These are phyloP conservation scores for Rambutsinella grinnellia DNA, from an alignment of 2,888 invertebrate genomes.

Conservation along the genomic window DNA sequence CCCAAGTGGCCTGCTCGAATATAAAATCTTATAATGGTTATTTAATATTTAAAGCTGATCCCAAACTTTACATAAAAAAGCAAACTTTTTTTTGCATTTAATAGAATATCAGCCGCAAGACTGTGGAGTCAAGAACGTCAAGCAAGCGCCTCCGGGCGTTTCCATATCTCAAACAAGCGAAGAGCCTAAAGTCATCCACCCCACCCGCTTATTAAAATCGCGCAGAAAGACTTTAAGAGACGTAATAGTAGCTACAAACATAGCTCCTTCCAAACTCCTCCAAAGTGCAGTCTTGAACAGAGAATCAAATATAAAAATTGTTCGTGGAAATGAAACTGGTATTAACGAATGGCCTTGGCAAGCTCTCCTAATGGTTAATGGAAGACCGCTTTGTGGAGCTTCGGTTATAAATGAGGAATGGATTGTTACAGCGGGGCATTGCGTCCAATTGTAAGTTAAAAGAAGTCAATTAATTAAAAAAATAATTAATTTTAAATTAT, in stretches of 20 bases:
- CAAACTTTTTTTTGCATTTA: too few relatives aligned
- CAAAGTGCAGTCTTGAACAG: conserved; percentile 36
- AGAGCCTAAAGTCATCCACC: conserved; percentile 19
- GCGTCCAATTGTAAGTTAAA: conserved; percentile 57
- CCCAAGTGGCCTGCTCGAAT: conserved; percentile 57
- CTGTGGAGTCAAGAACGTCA: conserved; percentile 53
- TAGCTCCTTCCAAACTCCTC: conserved; percentile 49
- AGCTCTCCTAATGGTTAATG: conserved; percentile 53
- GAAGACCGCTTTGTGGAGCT: conserved; percentile 61
- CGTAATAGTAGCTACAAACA: conserved; percentile 4
- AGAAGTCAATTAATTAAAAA: too few relatives aligned
- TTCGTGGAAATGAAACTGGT: conserved; percentile 62
- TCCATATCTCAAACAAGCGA: background rate
- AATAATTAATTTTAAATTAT: too few relatives aligned
- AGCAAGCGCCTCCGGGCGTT: conserved; percentile 21
- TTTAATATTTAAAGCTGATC: too few relatives aligned
- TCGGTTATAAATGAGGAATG: conserved; percentile 58
- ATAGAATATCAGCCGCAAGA: conserved; percentile 35
- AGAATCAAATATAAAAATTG: conserved; percentile 41
- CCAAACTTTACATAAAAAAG: too few relatives aligned
- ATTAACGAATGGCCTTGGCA: conserved; percentile 65
- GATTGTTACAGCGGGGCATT: conserved; percentile 62
- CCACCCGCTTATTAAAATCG: conserved; percentile 26
- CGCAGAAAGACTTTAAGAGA: conserved; percentile 27
- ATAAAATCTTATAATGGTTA: conserved; percentile 49